Conservation (phyloP, 2,888 invertebrate species). For the Hirtodrosophila histrioides region DNA sequence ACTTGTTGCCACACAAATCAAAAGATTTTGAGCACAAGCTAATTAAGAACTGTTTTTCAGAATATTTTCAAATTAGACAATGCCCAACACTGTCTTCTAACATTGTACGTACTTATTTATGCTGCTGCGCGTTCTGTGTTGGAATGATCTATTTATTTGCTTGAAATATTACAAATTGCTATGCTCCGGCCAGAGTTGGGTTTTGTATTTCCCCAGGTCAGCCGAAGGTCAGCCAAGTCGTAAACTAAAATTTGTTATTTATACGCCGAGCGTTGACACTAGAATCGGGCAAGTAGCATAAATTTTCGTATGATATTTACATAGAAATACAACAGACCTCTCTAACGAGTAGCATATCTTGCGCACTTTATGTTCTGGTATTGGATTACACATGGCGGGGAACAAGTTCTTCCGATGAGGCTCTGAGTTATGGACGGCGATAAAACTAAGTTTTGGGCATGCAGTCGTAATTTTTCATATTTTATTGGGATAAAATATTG, state of each 20-base stretch:
- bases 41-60: conserved; percentile 9
- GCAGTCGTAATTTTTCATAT: conserved; percentile 58
- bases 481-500: conserved; percentile 70
- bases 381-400: conserved; percentile 55
- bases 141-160: conserved; percentile 50
- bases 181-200: background rate
- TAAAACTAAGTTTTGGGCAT: conserved; percentile 46
- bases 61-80: conserved; percentile 4
- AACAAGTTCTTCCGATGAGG: conserved; percentile 42
- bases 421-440: conserved; percentile 66
- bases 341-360: conserved; percentile 61
- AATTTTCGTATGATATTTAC: conserved; percentile 60
- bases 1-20: conserved; percentile 57
- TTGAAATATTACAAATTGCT: conserved; percentile 55
- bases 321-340: conserved; percentile 30
- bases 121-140: conserved; percentile 13
- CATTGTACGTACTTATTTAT: conserved; percentile 21
- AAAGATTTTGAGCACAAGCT: conserved; percentile 21
- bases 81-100: background rate
- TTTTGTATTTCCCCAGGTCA: conserved; percentile 43
- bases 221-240: conserved; percentile 67
- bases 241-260: conserved; percentile 74
- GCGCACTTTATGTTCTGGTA: conserved; percentile 72
- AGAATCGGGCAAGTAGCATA: conserved; percentile 62
- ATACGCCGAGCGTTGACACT: conserved; percentile 60